phyloP scores from a whole-genome alignment of 1,140 invertebrate genomes.

The Wasmannia auropunctata region DNA sequence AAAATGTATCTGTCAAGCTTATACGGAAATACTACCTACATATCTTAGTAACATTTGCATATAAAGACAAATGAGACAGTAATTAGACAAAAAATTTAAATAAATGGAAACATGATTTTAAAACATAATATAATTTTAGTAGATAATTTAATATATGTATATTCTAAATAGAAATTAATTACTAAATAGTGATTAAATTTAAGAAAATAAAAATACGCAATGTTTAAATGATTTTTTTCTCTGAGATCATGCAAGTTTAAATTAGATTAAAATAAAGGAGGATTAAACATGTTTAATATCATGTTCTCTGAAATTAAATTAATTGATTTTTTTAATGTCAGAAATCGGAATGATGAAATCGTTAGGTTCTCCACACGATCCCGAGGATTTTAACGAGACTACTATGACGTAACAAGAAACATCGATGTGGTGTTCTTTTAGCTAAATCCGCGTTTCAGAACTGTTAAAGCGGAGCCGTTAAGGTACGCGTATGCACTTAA shows the following conservation, averaged over 20 bases:
- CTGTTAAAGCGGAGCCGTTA: neutral
- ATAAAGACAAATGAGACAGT: neutral
- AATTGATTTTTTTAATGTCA: conserved; percentile 30
- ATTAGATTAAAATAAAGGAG: too few relatives aligned
- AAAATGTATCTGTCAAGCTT: neutral
- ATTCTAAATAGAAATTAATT: neutral
- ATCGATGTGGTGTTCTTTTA: conserved; percentile 10
- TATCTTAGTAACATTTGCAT: neutral
- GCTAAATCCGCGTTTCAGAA: neutral
- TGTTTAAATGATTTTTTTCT: neutral
- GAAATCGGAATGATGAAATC: conserved; percentile 14
- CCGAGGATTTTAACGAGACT: conserved; percentile 36
- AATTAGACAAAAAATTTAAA: neutral
- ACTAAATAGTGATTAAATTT: neutral
- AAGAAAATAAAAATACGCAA: neutral
- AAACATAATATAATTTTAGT: neutral
- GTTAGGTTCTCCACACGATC: neutral
- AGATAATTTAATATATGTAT: neutral
- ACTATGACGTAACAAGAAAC: conserved; percentile 30
- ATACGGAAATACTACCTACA: neutral
- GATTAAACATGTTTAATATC: neutral
- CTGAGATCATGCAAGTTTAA: neutral
- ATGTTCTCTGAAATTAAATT: conserved; percentile 9
- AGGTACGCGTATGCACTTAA: conserved; percentile 30
- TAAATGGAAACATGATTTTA: neutral